A percentile compares a stretch with the other conserved stretches of the same genome.
These are phyloP conservation scores for Bambusicola thoracicus DNA, from an alignment of 2,113 vertebrate genomes.

Conservation along the genomic window DNA sequence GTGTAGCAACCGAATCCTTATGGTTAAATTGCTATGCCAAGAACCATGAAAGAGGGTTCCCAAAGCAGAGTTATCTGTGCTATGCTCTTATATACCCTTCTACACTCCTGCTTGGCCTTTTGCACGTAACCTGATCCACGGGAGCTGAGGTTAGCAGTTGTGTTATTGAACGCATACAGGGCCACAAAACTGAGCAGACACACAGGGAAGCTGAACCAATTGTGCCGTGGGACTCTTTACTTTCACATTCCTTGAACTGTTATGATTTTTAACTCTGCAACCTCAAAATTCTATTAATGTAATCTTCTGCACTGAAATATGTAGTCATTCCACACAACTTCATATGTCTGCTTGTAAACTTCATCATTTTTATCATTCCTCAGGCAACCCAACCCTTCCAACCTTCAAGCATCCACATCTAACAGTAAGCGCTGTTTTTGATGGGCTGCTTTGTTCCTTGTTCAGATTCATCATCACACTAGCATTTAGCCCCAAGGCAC, in stretches of 20 bases:
- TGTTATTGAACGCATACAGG: neutral
- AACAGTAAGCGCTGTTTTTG: neutral
- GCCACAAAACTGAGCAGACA: neutral
- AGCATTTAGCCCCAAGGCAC: slow-evolving; percentile 23
- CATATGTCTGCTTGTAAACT: slow-evolving; percentile 12
- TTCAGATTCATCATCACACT: slow-evolving; percentile 16
- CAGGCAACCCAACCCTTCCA: slow-evolving; percentile 15
- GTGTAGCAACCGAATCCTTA: neutral
- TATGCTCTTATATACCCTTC: neutral
- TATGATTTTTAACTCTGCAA: neutral
- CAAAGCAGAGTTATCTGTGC: neutral
- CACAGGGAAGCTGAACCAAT: neutral
- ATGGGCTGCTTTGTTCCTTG: slow-evolving; percentile 18
- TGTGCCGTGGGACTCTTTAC: neutral
- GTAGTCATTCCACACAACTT: neutral
- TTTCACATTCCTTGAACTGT: neutral
- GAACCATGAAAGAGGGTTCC: neutral
- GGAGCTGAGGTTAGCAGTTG: neutral
- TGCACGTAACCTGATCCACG: neutral
- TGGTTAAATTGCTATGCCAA: neutral
- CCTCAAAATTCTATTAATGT: neutral
- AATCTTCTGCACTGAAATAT: neutral
- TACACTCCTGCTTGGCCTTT: neutral
- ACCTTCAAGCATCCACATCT: slow-evolving; percentile 7
- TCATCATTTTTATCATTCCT: slow-evolving; percentile 23